Evolutionary conservation across 2,888 invertebrate genomes (phyloP), one percentile per base, ranked within the genome.

Genomic region (Ormyrus rosae): DNA sequence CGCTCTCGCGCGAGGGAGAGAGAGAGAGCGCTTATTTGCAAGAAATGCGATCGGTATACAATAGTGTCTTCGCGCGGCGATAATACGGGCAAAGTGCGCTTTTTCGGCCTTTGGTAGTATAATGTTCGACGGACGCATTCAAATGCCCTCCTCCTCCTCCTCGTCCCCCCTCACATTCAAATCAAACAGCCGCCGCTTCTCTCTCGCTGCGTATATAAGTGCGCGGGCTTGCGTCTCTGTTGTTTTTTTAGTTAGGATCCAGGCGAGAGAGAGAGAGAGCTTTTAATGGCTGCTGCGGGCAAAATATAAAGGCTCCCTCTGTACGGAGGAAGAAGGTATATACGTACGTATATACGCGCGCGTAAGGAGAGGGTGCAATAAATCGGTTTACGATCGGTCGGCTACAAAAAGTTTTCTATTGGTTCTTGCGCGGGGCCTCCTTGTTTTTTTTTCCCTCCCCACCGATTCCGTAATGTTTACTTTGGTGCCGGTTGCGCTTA

Each of bases 341-440:
- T 34, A 34, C 34, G 34, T 34, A 34, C 34, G 2, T 3, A 34
- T 19, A 19, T 19, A 19, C 9, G 64, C 19, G 55, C 55, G 45
- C n/a, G 55, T 19, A 51, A 11, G 48, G n/a, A 8, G 69, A 13
- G 63, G 63, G n/a, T 34, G 72, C 63, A 55, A 70, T 79, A 79
- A 79, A 73, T 73, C 34, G 78, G 68, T 79, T 79, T 79, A 79
- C 73, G 78, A 79, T 67, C 65, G 53, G 34, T 34, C 13, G n/a
- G 51, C 45, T 45, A 60, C 67, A 67, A 67, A 58, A 67, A 68
- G 68, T 67, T 67, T 56, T 50, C 55, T 48, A 19, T 50, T 55
- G 13, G 46, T 50, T 74, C 56, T 48, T 34, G 19, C 1, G 19
- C 34, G 34, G 34, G 34, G 34, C 55, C 65, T 74, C 64, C n/a